Evolutionary conservation across 1,140 invertebrate species (phyloP), one percentile per base, ranked within the genome.

Genomic region (Trinorchestia longiramus): DNA sequence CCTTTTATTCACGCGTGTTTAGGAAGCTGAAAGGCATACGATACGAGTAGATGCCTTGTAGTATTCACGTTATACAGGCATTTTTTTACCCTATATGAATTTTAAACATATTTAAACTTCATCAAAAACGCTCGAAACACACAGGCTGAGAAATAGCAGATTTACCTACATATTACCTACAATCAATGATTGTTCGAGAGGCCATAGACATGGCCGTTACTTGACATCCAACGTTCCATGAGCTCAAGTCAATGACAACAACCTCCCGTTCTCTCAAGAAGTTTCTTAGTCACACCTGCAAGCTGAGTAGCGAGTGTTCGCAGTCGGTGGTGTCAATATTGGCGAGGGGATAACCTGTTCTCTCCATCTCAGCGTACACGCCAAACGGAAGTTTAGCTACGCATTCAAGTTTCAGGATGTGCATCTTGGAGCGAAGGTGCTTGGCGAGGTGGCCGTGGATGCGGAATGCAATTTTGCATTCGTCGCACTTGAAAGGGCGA

Each of bases 371-470:
- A 44, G 99, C 99, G 97, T 99, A 99, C 47, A 99, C 99, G n/a
- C 99, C 99, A 97, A 99, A 99, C 0, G 99, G 99, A 96, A 99
- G 97, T 97, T 99, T 99, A 88, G 98, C 98, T 47, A 99, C 97
- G 97, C 98, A 99, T 97, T 99, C 99, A 87, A 99, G 97, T 97
- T 99, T 98, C 98, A 99, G 99, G 43, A 99, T 99, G 97, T 99
- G 99, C 98, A 99, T 99, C 98, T 99, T 99, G 53, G 99, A 99
- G 87, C 99, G 98, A 87, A 99, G 97, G 98, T 99, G 99, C 97
- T 99, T 99, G 0, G 99, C 99, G 96, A 99, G 97, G 97, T 99
- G 99, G 0, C 99, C 99, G 97, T 99, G 99, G 97, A 99, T 99
- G 96, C 99, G 98, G 97, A 99, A 99, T 0, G 99, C 99, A 96